Evolutionary conservation across 2,888 invertebrate genomes (phyloP), one percentile per base, ranked within the genome.

Genomic region (Lacanobia oleracea): DNA sequence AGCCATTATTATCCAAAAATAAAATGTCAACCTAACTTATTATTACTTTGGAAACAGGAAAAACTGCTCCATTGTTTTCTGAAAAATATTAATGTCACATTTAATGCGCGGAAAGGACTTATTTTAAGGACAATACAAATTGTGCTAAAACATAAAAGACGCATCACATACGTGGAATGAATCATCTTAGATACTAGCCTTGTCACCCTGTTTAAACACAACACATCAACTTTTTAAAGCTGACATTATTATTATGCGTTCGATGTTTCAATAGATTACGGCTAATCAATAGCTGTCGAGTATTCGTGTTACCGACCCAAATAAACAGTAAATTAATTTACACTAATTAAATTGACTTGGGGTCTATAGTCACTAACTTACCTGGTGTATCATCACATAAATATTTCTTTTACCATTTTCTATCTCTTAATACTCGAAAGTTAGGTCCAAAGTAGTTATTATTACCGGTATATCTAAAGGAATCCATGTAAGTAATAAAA

Each of bases 121-220:
- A 76, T 9, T 37, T 50, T 60, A 73, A n/a, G n/a, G 73, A 56
- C 51, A 79, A 16, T 18, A 18, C 14, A 40, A 51, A 40, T 37
- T 66, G 21, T 66, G 18, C 43, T 33, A 14, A 48, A 81, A 65
- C 18, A 37, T 48, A 40, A 23, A 65, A 64, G 57, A 62, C 66
- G 45, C 64, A 63, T 65, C 45, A 66, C 57, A 72, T 69, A 72
- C 61, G 72, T 84, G 82, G 84, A 82, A 84, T 84, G 82, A 72
- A 68, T 72, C 18, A 60, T 63, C 65, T 75, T 75, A 75, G 10
- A 75, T 60, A 23, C 67, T 77, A 83, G 54, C 51, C 68, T 73
- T 72, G 59, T 67, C 82, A 77, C 82, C 84, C 77, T 82, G 84
- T 81, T 63, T 12, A 56, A 56, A 79, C 59, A 76, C 68, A 78